These are phyloP conservation scores for Drosophila pseudoananassae DNA, from an alignment of 1,140 invertebrate genomes.

Conservation along the genomic window DNA sequence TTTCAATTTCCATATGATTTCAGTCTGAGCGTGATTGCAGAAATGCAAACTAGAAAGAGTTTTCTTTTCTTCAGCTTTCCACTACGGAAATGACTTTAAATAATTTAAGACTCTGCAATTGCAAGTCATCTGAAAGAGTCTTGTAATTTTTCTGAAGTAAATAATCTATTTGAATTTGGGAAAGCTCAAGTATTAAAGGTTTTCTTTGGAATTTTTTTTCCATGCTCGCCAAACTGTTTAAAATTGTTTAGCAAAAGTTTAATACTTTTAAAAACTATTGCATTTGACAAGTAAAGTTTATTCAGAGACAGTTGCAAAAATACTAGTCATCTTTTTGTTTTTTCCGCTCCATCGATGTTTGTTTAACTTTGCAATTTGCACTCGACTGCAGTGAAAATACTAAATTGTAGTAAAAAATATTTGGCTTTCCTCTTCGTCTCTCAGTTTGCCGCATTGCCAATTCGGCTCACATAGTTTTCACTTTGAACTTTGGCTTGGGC, in stretches of 20 bases:
- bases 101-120: conserved; percentile 19
- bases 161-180: background rate
- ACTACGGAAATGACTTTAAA: conserved; percentile 3
- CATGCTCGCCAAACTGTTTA: too few relatives aligned
- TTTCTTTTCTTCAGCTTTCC: background rate
- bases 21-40: conserved; percentile 24
- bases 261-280: background rate
- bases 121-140: conserved; percentile 7
- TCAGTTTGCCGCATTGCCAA: conserved; percentile 70
- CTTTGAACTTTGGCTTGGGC: conserved; percentile 57
- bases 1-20: conserved; percentile 79
- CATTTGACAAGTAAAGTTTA: background rate
- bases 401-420: conserved; percentile 5
- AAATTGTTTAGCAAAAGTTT: background rate
- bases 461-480: conserved; percentile 67
- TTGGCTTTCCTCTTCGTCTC: conserved; percentile 4
- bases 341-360: conserved; percentile 27
- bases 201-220: too few relatives aligned
- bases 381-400: conserved; percentile 32
- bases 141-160: background rate
- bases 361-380: conserved; percentile 34
- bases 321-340: conserved; percentile 13
- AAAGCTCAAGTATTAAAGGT: too few relatives aligned
- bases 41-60: conserved; percentile 43
- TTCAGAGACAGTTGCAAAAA: conserved; percentile 2